phyloP scores from a whole-genome alignment of 1,140 invertebrate genomes.

The Cydia strobilella region DNA sequence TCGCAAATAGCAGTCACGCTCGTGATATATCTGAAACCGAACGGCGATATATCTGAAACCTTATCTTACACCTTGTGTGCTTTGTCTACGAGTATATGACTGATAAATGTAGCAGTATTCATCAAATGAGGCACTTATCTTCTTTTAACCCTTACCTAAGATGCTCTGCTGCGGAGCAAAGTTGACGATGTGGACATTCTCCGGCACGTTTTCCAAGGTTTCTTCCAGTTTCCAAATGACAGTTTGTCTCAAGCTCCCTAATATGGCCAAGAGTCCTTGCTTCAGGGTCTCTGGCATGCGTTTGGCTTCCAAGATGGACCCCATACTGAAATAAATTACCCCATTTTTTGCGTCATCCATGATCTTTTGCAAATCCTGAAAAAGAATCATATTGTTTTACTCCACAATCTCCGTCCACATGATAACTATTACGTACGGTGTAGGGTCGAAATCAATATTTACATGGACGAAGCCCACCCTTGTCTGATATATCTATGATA shows the following conservation, averaged over 20 bases:
- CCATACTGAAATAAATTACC: slow-evolving; percentile 83
- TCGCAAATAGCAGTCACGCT: too few relatives aligned
- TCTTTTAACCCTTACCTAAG: slow-evolving; percentile 49
- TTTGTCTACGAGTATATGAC: too few relatives aligned
- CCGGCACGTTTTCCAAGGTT: slow-evolving; percentile 58
- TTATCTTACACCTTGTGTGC: too few relatives aligned
- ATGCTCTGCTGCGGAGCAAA: slow-evolving; percentile 82
- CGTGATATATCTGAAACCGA: too few relatives aligned
- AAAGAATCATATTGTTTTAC: background rate
- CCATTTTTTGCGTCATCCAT: slow-evolving; percentile 79
- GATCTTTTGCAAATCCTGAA: slow-evolving; percentile 64
- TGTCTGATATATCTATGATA: too few relatives aligned
- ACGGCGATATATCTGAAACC: too few relatives aligned
- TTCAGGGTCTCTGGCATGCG: slow-evolving; percentile 42
- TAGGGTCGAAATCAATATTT: background rate
- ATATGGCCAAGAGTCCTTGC: slow-evolving; percentile 60
- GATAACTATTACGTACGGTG: background rate
- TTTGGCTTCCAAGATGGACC: slow-evolving; percentile 80
- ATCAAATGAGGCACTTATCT: too few relatives aligned
- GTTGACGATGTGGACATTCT: slow-evolving; percentile 80
- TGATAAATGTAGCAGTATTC: too few relatives aligned
- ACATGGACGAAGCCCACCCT: too few relatives aligned
- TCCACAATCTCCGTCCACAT: too few relatives aligned
- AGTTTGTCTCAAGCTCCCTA: slow-evolving; percentile 59
- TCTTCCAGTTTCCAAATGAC: slow-evolving; percentile 76